Percentiles rank a stretch among this genome's conserved stretches.
Evolutionary conservation across 2,888 invertebrate species (phyloP).

Genomic region (Octodonta nipae): DNA sequence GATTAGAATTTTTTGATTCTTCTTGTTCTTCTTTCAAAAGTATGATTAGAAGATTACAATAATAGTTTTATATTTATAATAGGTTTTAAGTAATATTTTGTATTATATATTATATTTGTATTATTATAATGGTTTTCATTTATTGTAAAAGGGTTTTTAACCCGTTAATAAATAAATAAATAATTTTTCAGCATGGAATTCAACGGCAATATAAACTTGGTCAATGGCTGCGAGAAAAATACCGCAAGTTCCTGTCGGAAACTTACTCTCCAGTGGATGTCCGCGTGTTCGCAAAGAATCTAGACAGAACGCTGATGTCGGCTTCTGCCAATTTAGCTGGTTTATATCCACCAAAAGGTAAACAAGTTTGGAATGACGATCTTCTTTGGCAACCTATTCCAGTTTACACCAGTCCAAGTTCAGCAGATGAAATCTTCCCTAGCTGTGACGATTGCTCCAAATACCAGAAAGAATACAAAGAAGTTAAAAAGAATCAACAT

Average conservation of each 20-base stretch:
- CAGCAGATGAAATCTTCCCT: conserved; percentile 7
- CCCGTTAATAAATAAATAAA: too few species aligned
- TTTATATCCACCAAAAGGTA: conserved; percentile 48
- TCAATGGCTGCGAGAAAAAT: conserved; percentile 57
- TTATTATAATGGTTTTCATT: too few species aligned
- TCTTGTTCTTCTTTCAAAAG: too few species aligned
- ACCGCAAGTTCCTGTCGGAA: conserved; percentile 44
- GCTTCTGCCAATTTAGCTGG: conserved; percentile 69
- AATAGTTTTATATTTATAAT: too few species aligned
- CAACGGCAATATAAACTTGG: conserved; percentile 62
- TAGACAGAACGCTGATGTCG: conserved; percentile 79
- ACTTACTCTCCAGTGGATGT: conserved; percentile 43
- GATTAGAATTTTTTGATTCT: too few species aligned
- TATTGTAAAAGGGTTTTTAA: too few species aligned
- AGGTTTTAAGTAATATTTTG: too few species aligned
- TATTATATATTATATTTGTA: too few species aligned
- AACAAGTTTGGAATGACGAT: conserved; percentile 19
- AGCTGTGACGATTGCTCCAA: conserved; percentile 41
- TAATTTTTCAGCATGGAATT: too few species aligned
- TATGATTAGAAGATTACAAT: too few species aligned
- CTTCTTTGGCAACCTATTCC: conserved; percentile 57
- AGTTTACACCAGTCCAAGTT: conserved; percentile 41
- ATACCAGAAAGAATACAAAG: too few species aligned
- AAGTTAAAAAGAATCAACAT: too few species aligned
- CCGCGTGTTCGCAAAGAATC: conserved; percentile 59